Evolutionary conservation across 2,113 vertebrate genomes (phyloP).

Genomic region (Mustelus asterias): DNA sequence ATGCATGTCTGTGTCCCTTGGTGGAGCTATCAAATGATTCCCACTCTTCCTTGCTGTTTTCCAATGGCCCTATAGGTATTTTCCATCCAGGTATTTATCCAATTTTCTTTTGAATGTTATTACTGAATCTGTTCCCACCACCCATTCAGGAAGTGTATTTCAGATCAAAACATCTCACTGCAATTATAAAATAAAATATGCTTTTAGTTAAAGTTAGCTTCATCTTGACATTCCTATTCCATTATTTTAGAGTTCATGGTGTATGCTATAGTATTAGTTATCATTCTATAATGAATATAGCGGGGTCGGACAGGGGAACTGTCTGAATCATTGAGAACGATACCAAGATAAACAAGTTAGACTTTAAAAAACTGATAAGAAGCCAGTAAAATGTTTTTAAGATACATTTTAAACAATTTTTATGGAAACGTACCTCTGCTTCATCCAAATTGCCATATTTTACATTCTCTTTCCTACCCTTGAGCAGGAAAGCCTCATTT

Average conservation of each 20-base stretch:
- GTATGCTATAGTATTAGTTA: background rate
- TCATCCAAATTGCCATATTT: background rate
- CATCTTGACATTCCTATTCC: background rate
- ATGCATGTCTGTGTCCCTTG: background rate
- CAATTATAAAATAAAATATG: background rate
- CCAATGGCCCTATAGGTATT: background rate
- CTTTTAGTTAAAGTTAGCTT: background rate
- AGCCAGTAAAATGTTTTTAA: background rate
- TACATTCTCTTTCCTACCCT: background rate
- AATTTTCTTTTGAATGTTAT: background rate
- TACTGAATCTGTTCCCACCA: background rate
- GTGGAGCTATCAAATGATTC: background rate
- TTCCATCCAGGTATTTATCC: background rate
- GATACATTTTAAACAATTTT: background rate
- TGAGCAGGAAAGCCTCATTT: background rate
- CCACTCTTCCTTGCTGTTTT: background rate
- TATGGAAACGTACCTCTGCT: background rate
- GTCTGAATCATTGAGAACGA: background rate
- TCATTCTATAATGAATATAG: background rate
- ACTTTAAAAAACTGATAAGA: background rate
- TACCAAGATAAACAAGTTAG: background rate
- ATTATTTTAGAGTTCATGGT: background rate
- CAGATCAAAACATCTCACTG: background rate
- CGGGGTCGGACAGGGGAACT: too few relatives aligned
- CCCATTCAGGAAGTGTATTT: background rate